These are phyloP conservation scores for Zeugodacus cucurbitae DNA, from an alignment of 1,140 invertebrate genomes.

Conservation along the genomic window DNA sequence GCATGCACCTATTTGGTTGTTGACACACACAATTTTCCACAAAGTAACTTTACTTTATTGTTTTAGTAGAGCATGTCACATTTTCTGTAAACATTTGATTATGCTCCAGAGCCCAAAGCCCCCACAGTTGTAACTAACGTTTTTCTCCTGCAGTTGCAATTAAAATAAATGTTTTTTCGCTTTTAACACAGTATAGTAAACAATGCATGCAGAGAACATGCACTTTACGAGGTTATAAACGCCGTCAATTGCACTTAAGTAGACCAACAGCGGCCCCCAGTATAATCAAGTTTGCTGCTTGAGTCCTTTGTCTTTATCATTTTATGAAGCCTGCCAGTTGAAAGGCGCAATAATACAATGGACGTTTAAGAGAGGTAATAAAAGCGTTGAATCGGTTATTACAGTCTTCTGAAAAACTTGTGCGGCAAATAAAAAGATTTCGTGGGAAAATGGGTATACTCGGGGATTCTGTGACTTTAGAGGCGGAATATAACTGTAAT, in stretches of 20 bases:
- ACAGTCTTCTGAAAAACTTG: no score
- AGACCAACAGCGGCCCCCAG: background rate
- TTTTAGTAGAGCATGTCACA: slow-evolving; percentile 23
- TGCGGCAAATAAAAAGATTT: no score
- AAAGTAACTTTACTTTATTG: background rate
- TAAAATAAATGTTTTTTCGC: background rate
- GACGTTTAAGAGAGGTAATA: background rate
- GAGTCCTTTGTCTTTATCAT: background rate
- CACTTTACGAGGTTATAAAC: slow-evolving; percentile 27
- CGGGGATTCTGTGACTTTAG: no score
- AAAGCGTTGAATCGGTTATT: background rate
- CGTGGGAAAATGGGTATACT: no score
- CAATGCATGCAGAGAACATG: background rate
- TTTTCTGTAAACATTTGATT: background rate
- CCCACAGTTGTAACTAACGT: background rate
- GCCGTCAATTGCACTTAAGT: slow-evolving; percentile 2
- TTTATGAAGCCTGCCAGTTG: background rate
- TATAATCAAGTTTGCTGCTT: slow-evolving; percentile 8
- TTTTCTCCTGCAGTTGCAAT: background rate
- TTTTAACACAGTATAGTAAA: background rate
- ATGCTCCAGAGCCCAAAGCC: background rate
- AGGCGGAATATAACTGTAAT: no score
- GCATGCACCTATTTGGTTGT: background rate
- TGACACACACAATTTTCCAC: background rate
- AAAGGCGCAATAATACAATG: background rate